A percentile compares a stretch with the other conserved stretches of the same genome.
These are phyloP conservation scores for Danio kyathit DNA, from an alignment of 2,797 vertebrate genomes.

Conservation along the genomic window DNA sequence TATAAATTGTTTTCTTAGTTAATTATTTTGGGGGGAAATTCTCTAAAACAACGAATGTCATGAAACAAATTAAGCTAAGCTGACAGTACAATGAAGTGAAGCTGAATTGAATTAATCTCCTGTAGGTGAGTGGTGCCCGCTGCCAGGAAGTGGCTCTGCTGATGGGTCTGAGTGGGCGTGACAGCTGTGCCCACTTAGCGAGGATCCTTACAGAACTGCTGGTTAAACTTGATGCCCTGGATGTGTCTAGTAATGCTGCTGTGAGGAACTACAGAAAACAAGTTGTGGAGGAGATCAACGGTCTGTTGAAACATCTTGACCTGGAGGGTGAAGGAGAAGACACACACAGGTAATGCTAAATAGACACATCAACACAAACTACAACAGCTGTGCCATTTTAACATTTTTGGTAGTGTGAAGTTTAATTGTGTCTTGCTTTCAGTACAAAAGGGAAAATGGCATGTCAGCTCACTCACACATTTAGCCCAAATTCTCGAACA, in stretches of 20 bases:
- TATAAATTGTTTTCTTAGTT: too few relatives aligned
- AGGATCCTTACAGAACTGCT: slow-evolving; percentile 93
- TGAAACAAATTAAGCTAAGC: background rate
- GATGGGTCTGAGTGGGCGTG: slow-evolving; percentile 89
- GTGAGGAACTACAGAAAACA: slow-evolving; percentile 95
- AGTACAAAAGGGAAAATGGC: too few relatives aligned
- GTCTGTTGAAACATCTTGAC: slow-evolving; percentile 91
- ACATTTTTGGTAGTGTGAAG: too few relatives aligned
- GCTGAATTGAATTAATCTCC: slow-evolving; percentile 3
- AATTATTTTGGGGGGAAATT: too few relatives aligned
- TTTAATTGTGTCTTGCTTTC: too few relatives aligned
- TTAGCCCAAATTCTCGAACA: too few relatives aligned
- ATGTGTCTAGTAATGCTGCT: slow-evolving; percentile 89
- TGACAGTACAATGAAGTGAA: background rate
- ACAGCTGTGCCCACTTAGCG: slow-evolving; percentile 93
- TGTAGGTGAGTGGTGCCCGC: slow-evolving; percentile 90
- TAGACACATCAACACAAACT: background rate
- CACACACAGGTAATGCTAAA: slow-evolving; percentile 75
- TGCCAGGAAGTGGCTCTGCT: slow-evolving; percentile 91
- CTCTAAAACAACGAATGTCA: too few relatives aligned
- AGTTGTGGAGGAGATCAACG: slow-evolving; percentile 96
- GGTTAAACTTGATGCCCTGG: slow-evolving; percentile 93
- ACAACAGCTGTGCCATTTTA: background rate
- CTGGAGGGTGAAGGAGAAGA: slow-evolving; percentile 92
- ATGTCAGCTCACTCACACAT: too few relatives aligned